Percentiles rank a stretch among this genome's conserved stretches.
phyloP scores from a whole-genome alignment of 1,140 invertebrate genomes.

The Drosophila elegans region DNA sequence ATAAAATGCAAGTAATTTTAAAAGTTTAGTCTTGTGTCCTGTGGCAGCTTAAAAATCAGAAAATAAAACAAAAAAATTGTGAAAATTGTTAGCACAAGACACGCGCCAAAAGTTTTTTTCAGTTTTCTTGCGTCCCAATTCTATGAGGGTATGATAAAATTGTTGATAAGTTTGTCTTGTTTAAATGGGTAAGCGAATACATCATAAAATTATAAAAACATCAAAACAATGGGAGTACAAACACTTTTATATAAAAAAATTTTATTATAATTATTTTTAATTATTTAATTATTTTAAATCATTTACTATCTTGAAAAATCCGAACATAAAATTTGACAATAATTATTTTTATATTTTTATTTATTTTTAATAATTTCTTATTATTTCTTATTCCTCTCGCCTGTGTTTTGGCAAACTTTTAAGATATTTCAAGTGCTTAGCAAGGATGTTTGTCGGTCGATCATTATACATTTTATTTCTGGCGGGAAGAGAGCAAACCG shows the following conservation, averaged over 20 bases:
- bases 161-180: neutral
- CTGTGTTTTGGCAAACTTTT: neutral
- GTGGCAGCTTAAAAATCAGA: slow-evolving; percentile 62
- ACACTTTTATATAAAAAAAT: no score
- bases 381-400: no score
- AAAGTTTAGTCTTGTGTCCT: slow-evolving; percentile 63
- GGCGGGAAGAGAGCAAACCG: slow-evolving; percentile 56
- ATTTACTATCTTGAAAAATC: no score
- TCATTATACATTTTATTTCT: neutral
- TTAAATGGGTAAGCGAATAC: neutral
- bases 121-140: neutral
- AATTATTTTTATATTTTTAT: no score
- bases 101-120: slow-evolving; percentile 66
- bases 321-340: no score
- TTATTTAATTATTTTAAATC: no score
- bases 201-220: no score
- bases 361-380: no score
- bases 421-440: neutral
- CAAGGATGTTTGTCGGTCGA: slow-evolving; percentile 11
- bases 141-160: slow-evolving; percentile 8
- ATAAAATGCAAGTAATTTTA: slow-evolving; percentile 76
- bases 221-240: no score
- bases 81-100: slow-evolving; percentile 74
- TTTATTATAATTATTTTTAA: no score
- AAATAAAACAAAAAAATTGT: slow-evolving; percentile 22